These are phyloP conservation scores for Tipula confusa DNA, from an alignment of 2,888 invertebrate genomes.

Conservation along the genomic window DNA sequence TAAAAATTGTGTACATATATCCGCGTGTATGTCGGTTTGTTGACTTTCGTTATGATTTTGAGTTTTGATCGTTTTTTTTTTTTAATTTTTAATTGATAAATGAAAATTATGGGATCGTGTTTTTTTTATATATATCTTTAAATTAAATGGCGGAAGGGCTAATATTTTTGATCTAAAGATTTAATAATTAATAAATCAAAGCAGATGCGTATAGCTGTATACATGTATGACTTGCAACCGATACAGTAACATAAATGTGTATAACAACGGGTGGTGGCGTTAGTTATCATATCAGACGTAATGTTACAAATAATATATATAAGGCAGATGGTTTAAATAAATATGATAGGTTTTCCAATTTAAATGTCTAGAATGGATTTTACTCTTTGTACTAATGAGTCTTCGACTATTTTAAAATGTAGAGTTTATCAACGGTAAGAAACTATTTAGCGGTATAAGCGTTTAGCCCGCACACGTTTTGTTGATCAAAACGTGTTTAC, in stretches of 20 bases:
- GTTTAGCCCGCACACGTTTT: too few relatives aligned
- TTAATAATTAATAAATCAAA: background rate
- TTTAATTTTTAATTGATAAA: background rate
- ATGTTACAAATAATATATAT: background rate
- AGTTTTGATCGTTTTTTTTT: background rate
- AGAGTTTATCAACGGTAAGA: too few relatives aligned
- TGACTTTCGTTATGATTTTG: constrained; percentile 25
- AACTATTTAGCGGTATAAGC: too few relatives aligned
- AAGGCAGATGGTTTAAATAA: background rate
- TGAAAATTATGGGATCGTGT: background rate
- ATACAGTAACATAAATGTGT: background rate
- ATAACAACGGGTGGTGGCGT: background rate
- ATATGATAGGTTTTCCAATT: too few relatives aligned
- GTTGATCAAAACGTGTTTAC: too few relatives aligned
- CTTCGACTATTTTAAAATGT: too few relatives aligned
- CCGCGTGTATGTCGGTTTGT: constrained; percentile 27
- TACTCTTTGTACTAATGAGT: too few relatives aligned
- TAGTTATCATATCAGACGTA: background rate
- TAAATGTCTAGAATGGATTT: too few relatives aligned
- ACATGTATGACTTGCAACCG: background rate
- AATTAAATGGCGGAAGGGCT: background rate
- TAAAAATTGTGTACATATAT: constrained; percentile 5
- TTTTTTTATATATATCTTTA: background rate
- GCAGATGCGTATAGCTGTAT: background rate
- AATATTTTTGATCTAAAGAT: background rate